A percentile compares a stretch with the other conserved stretches of the same genome.
phyloP scores from a whole-genome alignment of 2,113 vertebrate species.

The Turdus rufiventris region DNA sequence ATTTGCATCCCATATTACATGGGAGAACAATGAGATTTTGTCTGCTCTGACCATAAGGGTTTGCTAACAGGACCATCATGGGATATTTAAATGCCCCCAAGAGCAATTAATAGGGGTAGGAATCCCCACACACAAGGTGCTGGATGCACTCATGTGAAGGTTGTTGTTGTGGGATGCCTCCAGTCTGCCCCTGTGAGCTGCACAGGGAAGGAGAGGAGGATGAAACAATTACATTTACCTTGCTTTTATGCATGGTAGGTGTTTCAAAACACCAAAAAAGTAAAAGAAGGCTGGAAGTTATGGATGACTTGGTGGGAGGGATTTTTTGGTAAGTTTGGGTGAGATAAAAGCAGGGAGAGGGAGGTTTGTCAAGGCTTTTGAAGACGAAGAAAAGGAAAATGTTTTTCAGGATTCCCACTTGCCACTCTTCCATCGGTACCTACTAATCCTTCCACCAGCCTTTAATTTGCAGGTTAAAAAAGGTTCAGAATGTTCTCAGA shows the following conservation, averaged over 20 bases:
- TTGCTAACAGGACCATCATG: not conserved
- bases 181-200: not conserved
- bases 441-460: not conserved
- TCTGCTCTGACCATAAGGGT: not conserved
- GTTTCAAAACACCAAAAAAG: not conserved
- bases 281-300: not conserved
- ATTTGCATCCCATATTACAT: not conserved
- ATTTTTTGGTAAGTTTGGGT: not conserved
- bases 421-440: not conserved
- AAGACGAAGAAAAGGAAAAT: not conserved
- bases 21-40: not conserved
- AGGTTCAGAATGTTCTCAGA: not conserved
- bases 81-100: not conserved
- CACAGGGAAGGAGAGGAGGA: not conserved
- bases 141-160: not conserved
- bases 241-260: not conserved
- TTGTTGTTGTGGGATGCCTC: not conserved
- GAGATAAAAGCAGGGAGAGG: not conserved
- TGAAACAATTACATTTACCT: not conserved
- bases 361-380: not conserved
- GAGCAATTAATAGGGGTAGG: not conserved
- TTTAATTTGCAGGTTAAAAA: not conserved
- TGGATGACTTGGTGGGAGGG: not conserved
- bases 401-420: not conserved
- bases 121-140: accelerated